Evolutionary conservation across 1,140 invertebrate genomes (phyloP), one percentile per base, ranked within the genome.

Genomic region (Oreohelix idahoensis): DNA sequence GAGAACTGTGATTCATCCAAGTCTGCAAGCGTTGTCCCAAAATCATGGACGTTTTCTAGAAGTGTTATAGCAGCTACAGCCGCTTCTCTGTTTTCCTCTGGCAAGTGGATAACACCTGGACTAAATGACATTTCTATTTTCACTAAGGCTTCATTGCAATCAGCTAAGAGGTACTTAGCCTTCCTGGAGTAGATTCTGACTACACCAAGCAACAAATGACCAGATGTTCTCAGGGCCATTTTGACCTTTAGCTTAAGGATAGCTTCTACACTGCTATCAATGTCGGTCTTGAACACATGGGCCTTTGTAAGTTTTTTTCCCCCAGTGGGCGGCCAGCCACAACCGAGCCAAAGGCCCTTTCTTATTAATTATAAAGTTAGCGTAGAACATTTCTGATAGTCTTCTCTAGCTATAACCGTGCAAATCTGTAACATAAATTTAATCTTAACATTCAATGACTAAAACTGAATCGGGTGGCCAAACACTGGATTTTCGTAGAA

Each of bases 241-340:
- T 99, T 99, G 36, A 99, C 97, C 95, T 99, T 99, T 81, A 98
- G 98, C 91, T 99, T 97, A 84, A 99, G 94, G 91, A 99, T 99
- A 89, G 98, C 98, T 93, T 99, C 98, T 0, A 99, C 98, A 79
- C 98, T 99, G 92, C 98, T 98, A 92, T 99, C 98, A 90, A 99
- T 99, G 91, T 99, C 99, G 0, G 98, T 99, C 93, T 99, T 98
- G 93, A 99, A 99, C 45, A 99, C 98, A 95, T 99, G 98, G 79
- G 99, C 98, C 93, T 99, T 99, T 0, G 99, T 99, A 45, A 99
- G 94, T 92, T 92, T 99, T 99, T 90, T 99, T 99, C 92, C 99
- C 99, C 99, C 99, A 99, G 93, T 99, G 99, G 83, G 99, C 99
- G 51, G 99, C 99, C 88, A 99, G 93, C 99, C 99, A 99, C 93